A percentile compares a stretch with the other conserved stretches of the same genome.
Conservation (phyloP, 1,140 invertebrate genomes). For the Drosophila fuyamai region DNA sequence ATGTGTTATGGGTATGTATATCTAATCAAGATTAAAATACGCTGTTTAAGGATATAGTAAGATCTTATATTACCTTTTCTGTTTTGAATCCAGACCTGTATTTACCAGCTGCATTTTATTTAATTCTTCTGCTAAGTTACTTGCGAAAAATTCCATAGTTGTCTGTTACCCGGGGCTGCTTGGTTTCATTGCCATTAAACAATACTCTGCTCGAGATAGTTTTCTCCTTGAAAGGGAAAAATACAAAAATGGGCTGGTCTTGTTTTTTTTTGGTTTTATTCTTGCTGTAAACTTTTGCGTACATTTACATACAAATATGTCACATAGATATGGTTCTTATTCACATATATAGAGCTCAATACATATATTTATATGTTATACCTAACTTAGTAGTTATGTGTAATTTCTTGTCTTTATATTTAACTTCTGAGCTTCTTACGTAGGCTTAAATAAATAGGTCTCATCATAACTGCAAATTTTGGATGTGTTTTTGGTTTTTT, state of each 20-base stretch:
- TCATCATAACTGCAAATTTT: slow-evolving; percentile 45
- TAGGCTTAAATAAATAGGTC: slow-evolving; percentile 45
- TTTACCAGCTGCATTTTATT: slow-evolving; percentile 24
- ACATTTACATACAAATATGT: slow-evolving; percentile 77
- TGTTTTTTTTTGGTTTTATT: slow-evolving; percentile 52
- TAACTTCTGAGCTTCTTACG: slow-evolving; percentile 63
- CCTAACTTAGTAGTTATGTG: slow-evolving; percentile 50
- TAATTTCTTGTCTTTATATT: slow-evolving; percentile 21
- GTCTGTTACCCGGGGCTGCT: slow-evolving; percentile 24
- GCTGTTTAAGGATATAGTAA: no score
- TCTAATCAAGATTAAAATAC: no score
- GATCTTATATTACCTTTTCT: not conserved
- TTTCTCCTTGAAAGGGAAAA: slow-evolving; percentile 2
- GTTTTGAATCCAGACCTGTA: not conserved
- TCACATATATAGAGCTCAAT: slow-evolving; percentile 54
- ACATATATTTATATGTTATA: slow-evolving; percentile 42
- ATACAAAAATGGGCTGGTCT: not conserved
- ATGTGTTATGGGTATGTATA: no score
- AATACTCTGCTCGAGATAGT: not conserved
- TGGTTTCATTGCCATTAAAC: slow-evolving; percentile 28
- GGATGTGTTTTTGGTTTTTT: slow-evolving; percentile 13
- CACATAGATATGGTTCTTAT: slow-evolving; percentile 70
- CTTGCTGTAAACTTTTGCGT: slow-evolving; percentile 69
- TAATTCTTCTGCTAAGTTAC: slow-evolving; percentile 27
- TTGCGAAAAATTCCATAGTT: slow-evolving; percentile 57